These are phyloP conservation scores for Odocoileus virginianus DNA, from an alignment of 2,113 vertebrate species.

Conservation along the genomic window DNA sequence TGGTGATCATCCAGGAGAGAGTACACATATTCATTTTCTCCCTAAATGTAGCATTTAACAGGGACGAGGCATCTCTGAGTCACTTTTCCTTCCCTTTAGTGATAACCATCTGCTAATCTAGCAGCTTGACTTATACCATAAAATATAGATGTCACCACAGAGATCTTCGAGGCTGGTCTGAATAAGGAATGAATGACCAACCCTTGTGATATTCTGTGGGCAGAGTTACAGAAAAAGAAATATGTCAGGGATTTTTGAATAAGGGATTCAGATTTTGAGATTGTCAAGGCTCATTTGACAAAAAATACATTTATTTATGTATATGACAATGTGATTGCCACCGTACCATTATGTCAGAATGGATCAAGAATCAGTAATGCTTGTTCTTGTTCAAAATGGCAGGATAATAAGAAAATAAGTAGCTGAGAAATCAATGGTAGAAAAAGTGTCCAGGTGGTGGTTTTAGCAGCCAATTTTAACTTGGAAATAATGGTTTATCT, in stretches of 20 bases:
- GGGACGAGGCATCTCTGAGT: not conserved
- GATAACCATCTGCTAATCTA: not conserved
- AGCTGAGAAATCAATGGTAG: not conserved
- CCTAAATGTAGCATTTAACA: not conserved
- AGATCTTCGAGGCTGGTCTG: slow-evolving; percentile 10
- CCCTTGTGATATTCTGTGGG: slow-evolving; percentile 23
- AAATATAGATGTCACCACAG: not conserved
- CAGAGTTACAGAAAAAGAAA: slow-evolving; percentile 4
- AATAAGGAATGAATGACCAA: slow-evolving; percentile 42
- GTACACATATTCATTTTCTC: not conserved
- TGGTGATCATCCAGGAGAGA: not conserved
- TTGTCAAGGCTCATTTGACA: not conserved
- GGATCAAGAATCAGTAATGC: not conserved
- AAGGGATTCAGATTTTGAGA: not conserved
- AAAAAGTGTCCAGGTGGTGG: not conserved
- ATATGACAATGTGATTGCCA: not conserved
- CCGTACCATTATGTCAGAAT: not conserved
- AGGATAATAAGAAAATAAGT: slow-evolving; percentile 1
- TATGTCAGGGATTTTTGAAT: not conserved
- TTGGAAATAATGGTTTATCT: slow-evolving; percentile 22
- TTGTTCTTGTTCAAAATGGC: not conserved
- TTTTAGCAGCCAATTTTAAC: slow-evolving; percentile 23
- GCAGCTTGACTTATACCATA: not conserved
- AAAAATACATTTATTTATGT: not conserved
- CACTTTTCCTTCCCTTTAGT: not conserved